Conservation (phyloP, 2,888 invertebrate genomes). For the Andrena dorsata region DNA sequence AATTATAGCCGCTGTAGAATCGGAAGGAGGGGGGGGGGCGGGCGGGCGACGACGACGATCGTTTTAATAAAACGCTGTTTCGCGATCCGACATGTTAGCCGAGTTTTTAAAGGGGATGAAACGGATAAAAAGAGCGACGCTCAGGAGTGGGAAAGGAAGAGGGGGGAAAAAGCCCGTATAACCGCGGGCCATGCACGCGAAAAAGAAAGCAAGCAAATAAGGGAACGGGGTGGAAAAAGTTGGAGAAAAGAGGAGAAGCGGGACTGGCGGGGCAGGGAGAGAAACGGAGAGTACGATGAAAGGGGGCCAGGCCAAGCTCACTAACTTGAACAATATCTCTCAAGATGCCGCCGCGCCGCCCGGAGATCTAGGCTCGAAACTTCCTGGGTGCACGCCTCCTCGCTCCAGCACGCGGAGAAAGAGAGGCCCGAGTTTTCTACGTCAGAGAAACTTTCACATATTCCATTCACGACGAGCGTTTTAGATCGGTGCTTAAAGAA, state of each 20-base stretch:
- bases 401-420: constrained; percentile 29
- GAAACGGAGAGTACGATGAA: constrained; percentile 58
- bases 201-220: constrained; percentile 60
- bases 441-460: constrained; percentile 70
- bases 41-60: constrained; percentile 36
- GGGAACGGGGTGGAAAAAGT: constrained; percentile 42
- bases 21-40: too few relatives aligned
- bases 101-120: constrained; percentile 47
- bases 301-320: constrained; percentile 59
- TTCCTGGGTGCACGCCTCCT: constrained; percentile 52
- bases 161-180: constrained; percentile 40
- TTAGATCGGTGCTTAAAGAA: constrained; percentile 61
- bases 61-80: constrained; percentile 57
- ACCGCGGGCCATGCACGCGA: constrained; percentile 60
- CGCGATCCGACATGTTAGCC: constrained; percentile 29
- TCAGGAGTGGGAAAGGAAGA: background rate
- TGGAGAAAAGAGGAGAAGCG: constrained; percentile 11
- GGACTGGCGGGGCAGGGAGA: constrained; percentile 11
- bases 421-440: constrained; percentile 58
- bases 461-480: constrained; percentile 62
- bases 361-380: constrained; percentile 73
- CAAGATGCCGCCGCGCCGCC: constrained; percentile 72
- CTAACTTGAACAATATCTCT: constrained; percentile 78
- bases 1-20: constrained; percentile 37
- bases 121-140: constrained; percentile 30